phyloP scores from a whole-genome alignment of 2,888 invertebrate genomes.

The Chloroclystis v-ata region DNA sequence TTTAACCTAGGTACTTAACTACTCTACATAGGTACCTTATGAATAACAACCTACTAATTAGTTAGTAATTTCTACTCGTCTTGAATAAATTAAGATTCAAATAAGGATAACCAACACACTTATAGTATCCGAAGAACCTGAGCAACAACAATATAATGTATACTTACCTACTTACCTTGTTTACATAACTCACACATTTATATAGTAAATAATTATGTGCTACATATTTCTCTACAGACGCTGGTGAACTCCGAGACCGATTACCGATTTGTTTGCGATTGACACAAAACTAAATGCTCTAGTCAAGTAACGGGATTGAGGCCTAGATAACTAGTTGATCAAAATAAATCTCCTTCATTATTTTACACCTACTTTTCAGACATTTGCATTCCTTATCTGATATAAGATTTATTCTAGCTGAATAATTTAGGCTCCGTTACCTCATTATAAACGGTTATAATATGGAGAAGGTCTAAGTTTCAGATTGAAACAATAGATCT shows the following conservation, averaged over 20 bases:
- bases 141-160: no score
- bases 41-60: no score
- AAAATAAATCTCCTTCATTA: conserved; percentile 18
- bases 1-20: no score
- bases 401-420: conserved; percentile 20
- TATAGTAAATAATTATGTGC: no score
- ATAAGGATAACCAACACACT: no score
- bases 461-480: conserved; percentile 1
- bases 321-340: conserved; percentile 10
- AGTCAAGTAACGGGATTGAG: conserved; percentile 6
- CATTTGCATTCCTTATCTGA: conserved; percentile 25
- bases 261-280: conserved; percentile 2
- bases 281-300: conserved; percentile 12
- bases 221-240: background rate
- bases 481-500: conserved; percentile 18
- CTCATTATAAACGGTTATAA: conserved; percentile 7
- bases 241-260: conserved; percentile 2
- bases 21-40: no score
- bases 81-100: no score
- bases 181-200: no score
- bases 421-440: conserved; percentile 22
- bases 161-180: no score
- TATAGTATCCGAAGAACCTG: no score
- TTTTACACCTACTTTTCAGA: conserved; percentile 21
- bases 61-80: no score